These are phyloP conservation scores for Clarias platycephalus DNA, from an alignment of 2,797 vertebrate genomes.

Conservation along the genomic window DNA sequence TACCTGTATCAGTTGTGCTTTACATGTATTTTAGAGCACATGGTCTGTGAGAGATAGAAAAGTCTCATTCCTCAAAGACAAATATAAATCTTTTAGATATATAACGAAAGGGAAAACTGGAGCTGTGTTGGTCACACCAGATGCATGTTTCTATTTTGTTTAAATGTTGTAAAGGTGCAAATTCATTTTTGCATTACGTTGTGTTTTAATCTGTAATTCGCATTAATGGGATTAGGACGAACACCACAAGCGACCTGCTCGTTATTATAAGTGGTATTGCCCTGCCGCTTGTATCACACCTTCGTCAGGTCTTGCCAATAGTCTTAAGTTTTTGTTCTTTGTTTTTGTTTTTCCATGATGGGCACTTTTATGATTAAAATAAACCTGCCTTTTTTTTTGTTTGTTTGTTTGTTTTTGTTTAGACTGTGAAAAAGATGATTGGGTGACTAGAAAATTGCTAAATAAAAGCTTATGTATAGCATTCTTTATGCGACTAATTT, in stretches of 20 bases:
- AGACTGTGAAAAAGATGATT: constrained; percentile 55
- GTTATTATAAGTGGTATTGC: constrained; percentile 27
- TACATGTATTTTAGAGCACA: constrained; percentile 16
- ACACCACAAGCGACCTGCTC: constrained; percentile 16
- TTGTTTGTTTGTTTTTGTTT: constrained; percentile 33
- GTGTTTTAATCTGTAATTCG: constrained; percentile 34
- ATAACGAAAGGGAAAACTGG: constrained; percentile 11
- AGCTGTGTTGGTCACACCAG: constrained; percentile 26
- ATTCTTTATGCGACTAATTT: constrained; percentile 44
- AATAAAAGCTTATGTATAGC: constrained; percentile 52
- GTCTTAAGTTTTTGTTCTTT: constrained; percentile 33
- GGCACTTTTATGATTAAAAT: constrained; percentile 45
- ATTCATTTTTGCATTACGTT: constrained; percentile 34
- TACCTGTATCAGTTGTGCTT: constrained; percentile 22
- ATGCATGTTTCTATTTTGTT: constrained; percentile 51
- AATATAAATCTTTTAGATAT: constrained; percentile 19
- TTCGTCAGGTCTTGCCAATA: constrained; percentile 30
- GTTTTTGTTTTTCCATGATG: constrained; percentile 13
- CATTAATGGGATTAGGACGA: constrained; percentile 1
- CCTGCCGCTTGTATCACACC: constrained; percentile 27
- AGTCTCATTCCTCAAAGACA: constrained; percentile 16
- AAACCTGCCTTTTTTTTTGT: constrained; percentile 40
- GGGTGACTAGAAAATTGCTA: constrained; percentile 43
- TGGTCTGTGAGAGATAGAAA: constrained; percentile 17
- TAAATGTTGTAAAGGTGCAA: constrained; percentile 35